Evolutionary conservation across 2,888 invertebrate genomes (phyloP).

Genomic region (Pteria penguin): DNA sequence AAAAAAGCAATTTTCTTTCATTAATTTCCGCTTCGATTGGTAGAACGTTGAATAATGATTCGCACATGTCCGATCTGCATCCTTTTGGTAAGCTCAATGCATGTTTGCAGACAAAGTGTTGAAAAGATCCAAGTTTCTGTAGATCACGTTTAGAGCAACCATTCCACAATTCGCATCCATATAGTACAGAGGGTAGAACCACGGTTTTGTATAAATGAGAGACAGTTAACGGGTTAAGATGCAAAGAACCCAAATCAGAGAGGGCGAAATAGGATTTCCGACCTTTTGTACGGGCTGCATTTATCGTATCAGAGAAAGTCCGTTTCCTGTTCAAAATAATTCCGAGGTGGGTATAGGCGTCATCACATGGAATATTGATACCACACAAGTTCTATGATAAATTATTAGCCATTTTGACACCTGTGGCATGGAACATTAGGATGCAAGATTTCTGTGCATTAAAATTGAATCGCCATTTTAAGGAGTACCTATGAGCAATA

Average conservation of each 20-base stretch:
- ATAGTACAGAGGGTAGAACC: background rate
- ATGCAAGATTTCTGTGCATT: conserved; percentile 5
- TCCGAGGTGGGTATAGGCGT: conserved; percentile 15
- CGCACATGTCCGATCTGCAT: conserved; percentile 21
- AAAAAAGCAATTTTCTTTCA: background rate
- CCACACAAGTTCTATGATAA: background rate
- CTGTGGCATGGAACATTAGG: background rate
- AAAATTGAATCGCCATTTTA: conserved; percentile 1
- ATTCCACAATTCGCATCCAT: conserved; percentile 2
- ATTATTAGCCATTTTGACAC: background rate
- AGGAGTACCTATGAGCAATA: background rate
- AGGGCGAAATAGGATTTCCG: conserved; percentile 3
- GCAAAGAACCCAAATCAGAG: background rate
- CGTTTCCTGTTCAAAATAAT: conserved; percentile 8
- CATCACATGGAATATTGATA: background rate
- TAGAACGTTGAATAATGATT: background rate
- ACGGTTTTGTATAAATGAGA: background rate
- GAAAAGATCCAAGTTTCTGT: background rate
- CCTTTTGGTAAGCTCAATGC: background rate
- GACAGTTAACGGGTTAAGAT: background rate
- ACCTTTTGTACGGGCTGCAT: background rate
- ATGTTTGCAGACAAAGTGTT: conserved; percentile 1
- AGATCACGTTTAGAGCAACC: background rate
- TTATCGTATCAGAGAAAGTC: background rate
- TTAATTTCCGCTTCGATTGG: conserved; percentile 5